Base-by-base conservation (phyloP, 2,113 vertebrate genomes). In the Indri indri region DNA sequence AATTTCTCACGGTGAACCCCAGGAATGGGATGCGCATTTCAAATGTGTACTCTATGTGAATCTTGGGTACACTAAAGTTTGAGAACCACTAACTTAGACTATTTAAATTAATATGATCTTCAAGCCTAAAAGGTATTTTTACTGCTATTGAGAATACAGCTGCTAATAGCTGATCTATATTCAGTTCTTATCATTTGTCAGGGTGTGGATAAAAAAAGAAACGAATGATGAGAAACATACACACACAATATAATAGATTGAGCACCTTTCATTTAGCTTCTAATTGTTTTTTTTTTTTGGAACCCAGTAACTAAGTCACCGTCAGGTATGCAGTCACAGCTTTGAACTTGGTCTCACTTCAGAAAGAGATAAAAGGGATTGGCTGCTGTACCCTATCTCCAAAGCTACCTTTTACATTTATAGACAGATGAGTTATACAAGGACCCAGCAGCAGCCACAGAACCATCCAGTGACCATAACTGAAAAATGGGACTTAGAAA, bases 401-500 rank as follows among this genome's bases (percentile, higher is more conserved):
- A 68, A 88, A 94, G 50, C 50, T 45, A 45, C 25, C 50, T 88
- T 96, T 90, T 34, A 76, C 66, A 90, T 85, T 40, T 70, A 13
- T 40, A 89, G 74, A 50, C 23, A 84, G 84, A 37, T 85, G 61
- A 88, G 66, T 61, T 63, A 96, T 16, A 68, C 9, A 3, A 27
- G 32, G 11, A 27, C 13, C 8, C 47, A 57, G 50, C 20, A 20
- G 37, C 34, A 59, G 73, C 37, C 65, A 30, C 8, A 65, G 16
- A 52, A 71, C 14, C 12, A 90, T 47, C 32, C 66, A 81, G 54
- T 65, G 66, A 88, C 12, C 3, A 10, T n/a, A 82, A 20, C 12
- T 74, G 20, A 86, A 85, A 91, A 90, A 73, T 45, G 50, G 87
- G 81, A 93, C 70, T 88, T 93, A 81, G 52, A 91, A 95, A 94